Base-by-base conservation (phyloP, 2,888 invertebrate species). In the Sturmia bella region DNA sequence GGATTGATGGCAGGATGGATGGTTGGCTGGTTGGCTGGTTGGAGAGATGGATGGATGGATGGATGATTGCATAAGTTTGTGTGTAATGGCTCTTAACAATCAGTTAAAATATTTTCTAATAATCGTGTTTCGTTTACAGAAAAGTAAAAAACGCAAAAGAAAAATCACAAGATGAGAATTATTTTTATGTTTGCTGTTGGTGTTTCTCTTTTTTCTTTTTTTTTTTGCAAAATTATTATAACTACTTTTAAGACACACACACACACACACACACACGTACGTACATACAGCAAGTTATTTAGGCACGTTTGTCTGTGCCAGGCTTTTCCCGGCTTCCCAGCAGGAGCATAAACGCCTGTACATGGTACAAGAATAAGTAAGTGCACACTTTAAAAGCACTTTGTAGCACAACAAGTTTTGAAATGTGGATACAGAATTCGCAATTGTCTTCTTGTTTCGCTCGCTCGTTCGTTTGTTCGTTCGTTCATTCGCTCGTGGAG, bases 81-180 rank as follows among this genome's bases (percentile, higher is more conserved):
- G 19, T 79, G 68, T 63, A 11, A 43, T 61, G 32, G 21, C 70
- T 78, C 54, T 78, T 78, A 82, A 78, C 82, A 82, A 82, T 78
- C 82, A 82, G 78, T 82, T 82, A 78, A 78, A 78, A 70, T 78
- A 82, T 82, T 78, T 78, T 82, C 82, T 82, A 82, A 82, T 82
- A 82, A 78, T 75, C 82, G 78, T 82, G 74, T 74, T 82, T 54
- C 61, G 39, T 79, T 69, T 69, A 19, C 3, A 69, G 27, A 24
- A 66, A 57, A 21, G 43, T 32, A 43, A 41, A 24, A 39, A 50
- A 52, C 39, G 13, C 3, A 32, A 50, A 39, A 50, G 37, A 45
- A 37, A 50, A 61, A 54, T 50, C 21, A 17, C n/a, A 52, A 27
- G 48, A 39, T 39, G 61, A 76, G 61, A 48, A 69, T 24, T 43